Conservation (phyloP, 2,797 vertebrate genomes). For the Spinus olivaceus region DNA sequence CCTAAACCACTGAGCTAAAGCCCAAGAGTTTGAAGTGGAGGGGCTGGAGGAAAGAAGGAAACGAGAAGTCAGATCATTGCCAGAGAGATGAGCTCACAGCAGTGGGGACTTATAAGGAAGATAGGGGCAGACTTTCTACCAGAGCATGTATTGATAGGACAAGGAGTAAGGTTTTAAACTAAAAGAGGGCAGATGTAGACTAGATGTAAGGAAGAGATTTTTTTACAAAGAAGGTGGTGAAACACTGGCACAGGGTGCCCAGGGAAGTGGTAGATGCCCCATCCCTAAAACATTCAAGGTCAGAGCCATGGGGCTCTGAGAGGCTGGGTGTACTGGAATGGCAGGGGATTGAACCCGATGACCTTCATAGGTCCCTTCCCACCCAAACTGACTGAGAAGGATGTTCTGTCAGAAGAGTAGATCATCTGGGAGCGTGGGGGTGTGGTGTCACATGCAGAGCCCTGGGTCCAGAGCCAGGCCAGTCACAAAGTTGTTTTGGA, state of each 20-base stretch:
- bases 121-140: not conserved
- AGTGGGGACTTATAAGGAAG: not conserved
- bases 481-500: not conserved
- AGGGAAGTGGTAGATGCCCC: not conserved
- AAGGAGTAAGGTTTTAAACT: not conserved
- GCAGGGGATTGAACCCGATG: not conserved
- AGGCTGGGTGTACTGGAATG: not conserved
- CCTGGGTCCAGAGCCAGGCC: not conserved
- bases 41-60: not conserved
- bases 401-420: not conserved
- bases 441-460: not conserved
- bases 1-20: not conserved
- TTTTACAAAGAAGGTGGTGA: not conserved
- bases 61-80: fast-evolving
- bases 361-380: not conserved
- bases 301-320: not conserved
- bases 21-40: not conserved
- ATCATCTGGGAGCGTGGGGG: not conserved
- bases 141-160: not conserved
- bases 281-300: not conserved
- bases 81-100: not conserved
- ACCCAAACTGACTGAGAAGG: not conserved
- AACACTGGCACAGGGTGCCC: not conserved
- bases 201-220: not conserved
- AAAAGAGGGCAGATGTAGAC: not conserved